Percentiles rank a stretch among this genome's conserved stretches.
phyloP scores from a whole-genome alignment of 2,113 vertebrate genomes.

The Murina feae region DNA sequence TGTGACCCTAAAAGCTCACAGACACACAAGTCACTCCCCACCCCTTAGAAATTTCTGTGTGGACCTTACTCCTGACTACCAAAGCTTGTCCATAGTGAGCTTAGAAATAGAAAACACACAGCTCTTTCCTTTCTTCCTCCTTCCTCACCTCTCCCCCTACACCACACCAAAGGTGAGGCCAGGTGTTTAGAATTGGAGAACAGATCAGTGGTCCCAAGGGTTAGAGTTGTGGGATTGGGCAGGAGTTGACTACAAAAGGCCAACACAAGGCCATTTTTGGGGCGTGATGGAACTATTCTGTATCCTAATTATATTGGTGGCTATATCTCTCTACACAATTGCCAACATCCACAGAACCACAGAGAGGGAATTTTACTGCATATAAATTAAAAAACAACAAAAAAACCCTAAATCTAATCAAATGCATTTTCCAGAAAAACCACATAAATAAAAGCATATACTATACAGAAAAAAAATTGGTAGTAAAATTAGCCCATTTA shows the following conservation, averaged over 20 bases:
- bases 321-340: not conserved
- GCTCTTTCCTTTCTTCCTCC: not conserved
- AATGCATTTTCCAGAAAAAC: not conserved
- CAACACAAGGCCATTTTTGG: not conserved
- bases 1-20: not conserved
- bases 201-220: not conserved
- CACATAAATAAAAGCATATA: not conserved
- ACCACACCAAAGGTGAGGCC: not conserved
- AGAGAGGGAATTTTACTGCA: not conserved
- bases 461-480: not conserved
- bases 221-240: not conserved
- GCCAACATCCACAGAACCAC: not conserved
- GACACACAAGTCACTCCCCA: not conserved
- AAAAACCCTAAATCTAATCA: not conserved
- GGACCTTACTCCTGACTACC: not conserved
- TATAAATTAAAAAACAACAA: too few relatives aligned
- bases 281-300: not conserved
- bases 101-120: not conserved
- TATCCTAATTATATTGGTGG: not conserved
- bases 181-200: not conserved
- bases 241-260: not conserved
- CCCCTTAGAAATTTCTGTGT: not conserved
- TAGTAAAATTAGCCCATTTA: constrained; percentile 25
- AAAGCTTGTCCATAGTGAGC: not conserved
- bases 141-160: not conserved